phyloP scores from a whole-genome alignment of 2,888 invertebrate genomes.

The Oscheius sp. region DNA sequence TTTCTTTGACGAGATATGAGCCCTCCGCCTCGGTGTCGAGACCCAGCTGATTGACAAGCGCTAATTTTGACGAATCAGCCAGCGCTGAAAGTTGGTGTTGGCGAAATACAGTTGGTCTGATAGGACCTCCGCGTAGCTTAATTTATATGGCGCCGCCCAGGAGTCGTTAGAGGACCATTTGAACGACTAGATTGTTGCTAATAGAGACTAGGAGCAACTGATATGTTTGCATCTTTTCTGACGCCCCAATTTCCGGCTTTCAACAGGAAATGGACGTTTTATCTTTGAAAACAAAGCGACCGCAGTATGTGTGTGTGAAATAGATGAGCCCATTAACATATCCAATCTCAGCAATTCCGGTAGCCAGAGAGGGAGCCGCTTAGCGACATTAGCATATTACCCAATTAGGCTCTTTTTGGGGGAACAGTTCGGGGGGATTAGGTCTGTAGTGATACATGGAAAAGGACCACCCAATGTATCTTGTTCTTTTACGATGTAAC shows the following conservation, averaged over 20 bases:
- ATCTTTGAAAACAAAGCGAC: neutral
- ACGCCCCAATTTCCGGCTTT: neutral
- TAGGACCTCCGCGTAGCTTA: slow-evolving; percentile 28
- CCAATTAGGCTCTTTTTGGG: slow-evolving; percentile 3
- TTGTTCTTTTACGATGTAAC: slow-evolving; percentile 24
- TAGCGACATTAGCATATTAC: slow-evolving; percentile 37
- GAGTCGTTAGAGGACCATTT: slow-evolving; percentile 15
- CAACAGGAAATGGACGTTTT: neutral
- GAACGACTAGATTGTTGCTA: slow-evolving; percentile 25
- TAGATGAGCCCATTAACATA: slow-evolving; percentile 37
- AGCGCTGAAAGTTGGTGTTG: neutral
- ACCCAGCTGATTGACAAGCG: slow-evolving; percentile 25
- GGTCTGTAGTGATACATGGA: too few species aligned
- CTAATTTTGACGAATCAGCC: slow-evolving; percentile 31
- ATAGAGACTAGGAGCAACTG: slow-evolving; percentile 13
- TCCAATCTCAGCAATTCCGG: slow-evolving; percentile 39
- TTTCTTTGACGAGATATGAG: neutral
- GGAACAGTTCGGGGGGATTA: too few species aligned
- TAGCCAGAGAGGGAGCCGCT: slow-evolving; percentile 3
- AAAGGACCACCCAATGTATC: slow-evolving; percentile 19
- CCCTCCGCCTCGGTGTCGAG: neutral
- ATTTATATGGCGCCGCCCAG: slow-evolving; percentile 31
- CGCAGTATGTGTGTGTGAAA: neutral
- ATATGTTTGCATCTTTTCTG: neutral
- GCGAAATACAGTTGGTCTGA: slow-evolving; percentile 1